A percentile compares a stretch with the other conserved stretches of the same genome.
Conservation (phyloP, 2,113 vertebrate genomes). For the Struthio camelus region DNA sequence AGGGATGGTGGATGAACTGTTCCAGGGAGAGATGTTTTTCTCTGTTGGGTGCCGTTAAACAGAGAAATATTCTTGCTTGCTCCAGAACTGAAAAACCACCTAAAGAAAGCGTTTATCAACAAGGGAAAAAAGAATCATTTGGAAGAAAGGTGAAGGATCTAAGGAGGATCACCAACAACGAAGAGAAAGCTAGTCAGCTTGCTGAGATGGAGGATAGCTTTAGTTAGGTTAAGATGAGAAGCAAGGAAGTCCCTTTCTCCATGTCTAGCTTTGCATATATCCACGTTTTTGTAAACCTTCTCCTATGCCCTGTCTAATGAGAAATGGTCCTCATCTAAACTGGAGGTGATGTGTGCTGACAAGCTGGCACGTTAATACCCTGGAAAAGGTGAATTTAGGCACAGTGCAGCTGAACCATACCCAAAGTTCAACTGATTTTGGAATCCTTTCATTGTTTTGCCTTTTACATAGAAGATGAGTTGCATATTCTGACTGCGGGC, state of each 20-base stretch:
- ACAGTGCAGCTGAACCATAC: not conserved
- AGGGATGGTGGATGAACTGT: not conserved
- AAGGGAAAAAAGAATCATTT: not conserved
- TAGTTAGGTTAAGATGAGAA: not conserved
- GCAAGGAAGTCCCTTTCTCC: not conserved
- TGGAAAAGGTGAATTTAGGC: not conserved
- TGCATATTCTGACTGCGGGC: not conserved
- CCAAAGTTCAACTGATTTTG: not conserved
- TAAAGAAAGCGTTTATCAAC: not conserved
- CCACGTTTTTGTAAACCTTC: not conserved
- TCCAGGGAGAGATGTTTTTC: not conserved
- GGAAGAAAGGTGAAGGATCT: not conserved
- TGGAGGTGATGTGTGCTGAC: not conserved
- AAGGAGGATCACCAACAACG: not conserved
- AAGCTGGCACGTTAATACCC: not conserved
- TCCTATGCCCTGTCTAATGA: not conserved
- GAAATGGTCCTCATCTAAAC: not conserved
- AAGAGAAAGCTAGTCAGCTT: not conserved
- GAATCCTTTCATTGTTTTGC: not conserved
- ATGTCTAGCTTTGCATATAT: not conserved
- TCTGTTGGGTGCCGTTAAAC: not conserved
- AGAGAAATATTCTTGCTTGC: not conserved
- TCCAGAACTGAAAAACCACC: not conserved
- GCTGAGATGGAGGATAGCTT: not conserved
- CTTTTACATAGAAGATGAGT: not conserved